Evolutionary conservation across 2,888 invertebrate genomes (phyloP).

Genomic region (Monoplex corrugatus): DNA sequence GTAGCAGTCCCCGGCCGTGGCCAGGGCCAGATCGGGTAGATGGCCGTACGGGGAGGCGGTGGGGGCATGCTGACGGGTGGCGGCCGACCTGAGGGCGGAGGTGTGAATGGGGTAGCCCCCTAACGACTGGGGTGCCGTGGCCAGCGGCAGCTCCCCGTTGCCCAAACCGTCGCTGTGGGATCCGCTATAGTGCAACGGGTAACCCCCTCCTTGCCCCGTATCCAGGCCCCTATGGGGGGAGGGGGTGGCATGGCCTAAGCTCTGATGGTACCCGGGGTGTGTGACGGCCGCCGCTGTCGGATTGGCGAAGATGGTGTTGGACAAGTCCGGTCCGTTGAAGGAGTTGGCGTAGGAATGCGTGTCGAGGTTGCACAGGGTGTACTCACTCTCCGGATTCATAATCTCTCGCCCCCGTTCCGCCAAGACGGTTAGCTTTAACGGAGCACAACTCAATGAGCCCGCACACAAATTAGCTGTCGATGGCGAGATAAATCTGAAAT

Average conservation of each 20-base stretch:
- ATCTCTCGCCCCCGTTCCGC: conserved; percentile 58
- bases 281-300: not conserved
- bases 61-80: conserved; percentile 19
- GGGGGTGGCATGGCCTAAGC: conserved; percentile 35
- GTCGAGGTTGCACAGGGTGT: conserved; percentile 80
- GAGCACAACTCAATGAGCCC: conserved; percentile 67
- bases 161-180: not conserved
- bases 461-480: conserved; percentile 77
- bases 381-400: conserved; percentile 79
- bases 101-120: conserved; percentile 46
- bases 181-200: conserved; percentile 40
- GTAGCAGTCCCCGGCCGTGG: conserved; percentile 44
- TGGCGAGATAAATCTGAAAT: conserved; percentile 78
- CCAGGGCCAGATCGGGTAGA: conserved; percentile 41
- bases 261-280: conserved; percentile 46
- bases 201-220: conserved; percentile 22
- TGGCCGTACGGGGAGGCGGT: conserved; percentile 45
- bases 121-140: conserved; percentile 37
- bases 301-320: conserved; percentile 52
- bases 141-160: not conserved
- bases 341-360: conserved; percentile 65
- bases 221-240: conserved; percentile 45
- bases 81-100: conserved; percentile 35
- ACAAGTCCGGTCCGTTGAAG: conserved; percentile 45
- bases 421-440: conserved; percentile 35